Evolutionary conservation across 2,888 invertebrate genomes (phyloP), one percentile per base, ranked within the genome.

Genomic region (Eristalis pertinax): DNA sequence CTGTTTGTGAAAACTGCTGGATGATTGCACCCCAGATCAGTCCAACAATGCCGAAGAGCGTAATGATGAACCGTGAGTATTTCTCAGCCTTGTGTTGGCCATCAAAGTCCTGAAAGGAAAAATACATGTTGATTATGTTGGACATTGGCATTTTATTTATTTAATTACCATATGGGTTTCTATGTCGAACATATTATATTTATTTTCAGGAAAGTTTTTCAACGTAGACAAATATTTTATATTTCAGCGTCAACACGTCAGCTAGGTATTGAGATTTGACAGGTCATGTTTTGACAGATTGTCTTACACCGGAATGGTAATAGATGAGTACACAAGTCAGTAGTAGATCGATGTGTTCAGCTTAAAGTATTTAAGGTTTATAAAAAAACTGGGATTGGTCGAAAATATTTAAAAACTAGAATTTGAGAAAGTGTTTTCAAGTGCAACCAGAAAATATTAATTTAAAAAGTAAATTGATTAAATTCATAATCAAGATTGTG

Each of bases 1-100:
- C 97, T 1, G 98, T 98, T 92, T 98, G 98, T 0, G 98, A 99
- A 92, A 99, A 99, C 92, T 98, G 98, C 92, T 99, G 98, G 89
- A 98, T 97, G 69, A 97, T 95, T 90, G 97, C 98, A 56, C 99
- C 99, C 97, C 98, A 98, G 75, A 97, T 94, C 77, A 99, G 95
- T 10, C 99, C 99, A 74, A 98, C 97, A 88, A 96, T 97, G 84
- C 98, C 98, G 94, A 98, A 98, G 63, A 98, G 92, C 11, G 97
- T 96, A 84, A 99, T 97, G 75, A 99, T 98, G 15, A 97, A 95
- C 91, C 98, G 95, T 64, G 98, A 98, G 76, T 97, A 94, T 91
- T 96, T 97, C 92, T 99, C 99, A 1, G 98, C 98, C 92, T 96
- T 96, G 15, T 96, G 96, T 93, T 98, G 98, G 0, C 98, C 98